A percentile compares a stretch with the other conserved stretches of the same genome.
Conservation (phyloP, 2,797 vertebrate genomes). For the Novumbra hubbsi region DNA sequence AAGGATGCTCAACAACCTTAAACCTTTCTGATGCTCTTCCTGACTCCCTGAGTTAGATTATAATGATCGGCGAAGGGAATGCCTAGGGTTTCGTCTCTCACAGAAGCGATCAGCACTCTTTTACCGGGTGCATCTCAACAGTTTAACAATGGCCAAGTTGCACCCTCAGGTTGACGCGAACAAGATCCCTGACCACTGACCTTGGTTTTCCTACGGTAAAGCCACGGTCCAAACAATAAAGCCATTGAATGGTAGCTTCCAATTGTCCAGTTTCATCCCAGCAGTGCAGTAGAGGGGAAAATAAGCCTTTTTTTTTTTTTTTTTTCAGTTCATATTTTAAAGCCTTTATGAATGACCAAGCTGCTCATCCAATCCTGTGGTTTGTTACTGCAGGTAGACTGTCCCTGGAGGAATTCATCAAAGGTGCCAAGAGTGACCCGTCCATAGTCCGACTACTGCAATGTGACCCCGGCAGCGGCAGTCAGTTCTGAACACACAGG, state of each 20-base stretch:
- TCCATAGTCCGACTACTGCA: conserved; percentile 96
- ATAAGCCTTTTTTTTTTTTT: background rate
- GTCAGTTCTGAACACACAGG: background rate
- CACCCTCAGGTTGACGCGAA: background rate
- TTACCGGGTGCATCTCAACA: background rate
- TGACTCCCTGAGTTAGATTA: background rate
- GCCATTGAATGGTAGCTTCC: too few relatives aligned
- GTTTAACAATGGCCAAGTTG: background rate
- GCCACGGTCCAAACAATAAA: too few relatives aligned
- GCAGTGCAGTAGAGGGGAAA: background rate
- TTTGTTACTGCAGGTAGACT: conserved; percentile 81
- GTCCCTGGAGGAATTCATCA: conserved; percentile 97
- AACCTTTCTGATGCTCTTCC: background rate
- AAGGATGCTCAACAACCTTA: background rate
- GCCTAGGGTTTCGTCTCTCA: background rate
- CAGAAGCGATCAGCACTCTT: background rate
- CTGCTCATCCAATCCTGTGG: background rate
- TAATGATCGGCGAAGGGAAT: background rate
- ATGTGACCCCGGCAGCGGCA: conserved; percentile 49
- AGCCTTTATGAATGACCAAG: background rate
- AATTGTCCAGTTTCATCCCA: too few relatives aligned
- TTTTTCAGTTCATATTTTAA: background rate
- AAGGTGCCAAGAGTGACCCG: conserved; percentile 96
- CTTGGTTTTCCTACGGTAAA: too few relatives aligned
- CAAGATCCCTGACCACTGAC: too few relatives aligned